Conservation (phyloP, 2,888 invertebrate genomes). For the Nomada fabriciana region DNA sequence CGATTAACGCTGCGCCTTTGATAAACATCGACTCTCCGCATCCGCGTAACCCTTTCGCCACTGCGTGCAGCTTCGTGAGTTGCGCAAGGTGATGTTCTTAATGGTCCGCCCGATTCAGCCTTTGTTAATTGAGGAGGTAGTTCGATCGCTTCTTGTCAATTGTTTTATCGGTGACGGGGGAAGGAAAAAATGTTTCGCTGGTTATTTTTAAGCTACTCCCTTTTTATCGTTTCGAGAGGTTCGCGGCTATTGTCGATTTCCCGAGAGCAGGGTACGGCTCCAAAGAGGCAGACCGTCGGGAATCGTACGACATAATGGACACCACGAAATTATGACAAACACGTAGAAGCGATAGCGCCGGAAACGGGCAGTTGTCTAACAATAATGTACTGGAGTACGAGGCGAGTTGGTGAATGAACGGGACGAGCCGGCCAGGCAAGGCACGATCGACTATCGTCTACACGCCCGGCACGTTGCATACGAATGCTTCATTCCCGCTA, state of each 20-base stretch:
- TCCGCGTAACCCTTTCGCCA: neutral
- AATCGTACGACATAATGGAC: constrained; percentile 36
- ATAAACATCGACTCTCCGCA: too few species aligned
- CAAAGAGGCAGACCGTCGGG: neutral
- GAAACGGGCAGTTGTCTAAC: constrained; percentile 82
- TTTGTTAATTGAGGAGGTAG: too few species aligned
- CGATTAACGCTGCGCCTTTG: constrained; percentile 6
- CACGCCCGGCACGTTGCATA: constrained; percentile 73
- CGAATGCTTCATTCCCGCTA: constrained; percentile 71
- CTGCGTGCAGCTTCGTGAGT: too few species aligned
- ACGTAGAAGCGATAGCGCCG: constrained; percentile 82
- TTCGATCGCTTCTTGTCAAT: too few species aligned
- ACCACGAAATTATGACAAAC: constrained; percentile 81
- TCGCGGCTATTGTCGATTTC: neutral
- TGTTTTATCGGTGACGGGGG: too few species aligned
- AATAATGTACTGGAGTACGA: constrained; percentile 81
- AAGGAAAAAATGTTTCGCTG: too few species aligned
- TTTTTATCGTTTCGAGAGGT: too few species aligned
- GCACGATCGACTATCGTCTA: constrained; percentile 73
- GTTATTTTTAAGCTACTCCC: too few species aligned
- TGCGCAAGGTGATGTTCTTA: too few species aligned
- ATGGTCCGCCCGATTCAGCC: too few species aligned
- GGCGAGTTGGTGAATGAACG: constrained; percentile 80
- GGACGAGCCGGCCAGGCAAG: constrained; percentile 54
- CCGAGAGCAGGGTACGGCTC: neutral